Base-by-base conservation (phyloP, 2,113 vertebrate genomes). In the Lamprologus ornatipinnis region DNA sequence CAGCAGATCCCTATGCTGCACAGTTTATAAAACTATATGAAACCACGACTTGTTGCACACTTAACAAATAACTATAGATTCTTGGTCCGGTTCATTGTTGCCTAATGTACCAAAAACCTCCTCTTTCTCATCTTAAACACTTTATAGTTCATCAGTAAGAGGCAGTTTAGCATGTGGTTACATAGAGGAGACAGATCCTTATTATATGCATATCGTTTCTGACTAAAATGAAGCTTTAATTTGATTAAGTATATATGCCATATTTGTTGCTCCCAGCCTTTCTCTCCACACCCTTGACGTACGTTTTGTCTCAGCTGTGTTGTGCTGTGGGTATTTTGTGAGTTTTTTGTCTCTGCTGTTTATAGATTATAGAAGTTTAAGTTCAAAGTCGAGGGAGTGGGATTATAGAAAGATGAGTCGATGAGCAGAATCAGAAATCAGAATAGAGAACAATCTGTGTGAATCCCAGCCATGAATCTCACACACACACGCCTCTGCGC, bases 381-480 rank as follows among this genome's bases (percentile, higher is more conserved):
- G 21, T 49, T 82, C 5, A 54, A 53, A 79, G 33, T 33, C 23
- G 15, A 81, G 54, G 19, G 6, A 85, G 26, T 73, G 35, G 70
- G 33, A 23, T 40, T 75, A 58, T 55, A 73, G 35, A 54, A 83
- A 55, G 63, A 55, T 65, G 14, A 14, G 12, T 60, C 23, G 2
- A 80, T 84, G 55, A 89, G 87, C 91, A 86, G 86, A 93, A 92
- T 91, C 90, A 89, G 88, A 94, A 90, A 91, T 87, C 60, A 42
- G 47, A 63, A 11, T 10, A 4, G 33, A 85, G 73, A 93, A 87
- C 70, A 84, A 87, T 84, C 75, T 10, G 40, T 84, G 75, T 28
- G 13, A 23, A n/a, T 49, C 60, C 70, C 47, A 23, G 7, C n/a
- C 9, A 65, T 55, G 79, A 45, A 17, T 15, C 68, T 17, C 42